Percentiles rank a stretch among this genome's conserved stretches.
Conservation (phyloP, 2,797 vertebrate genomes). For the Syngnathus acus region DNA sequence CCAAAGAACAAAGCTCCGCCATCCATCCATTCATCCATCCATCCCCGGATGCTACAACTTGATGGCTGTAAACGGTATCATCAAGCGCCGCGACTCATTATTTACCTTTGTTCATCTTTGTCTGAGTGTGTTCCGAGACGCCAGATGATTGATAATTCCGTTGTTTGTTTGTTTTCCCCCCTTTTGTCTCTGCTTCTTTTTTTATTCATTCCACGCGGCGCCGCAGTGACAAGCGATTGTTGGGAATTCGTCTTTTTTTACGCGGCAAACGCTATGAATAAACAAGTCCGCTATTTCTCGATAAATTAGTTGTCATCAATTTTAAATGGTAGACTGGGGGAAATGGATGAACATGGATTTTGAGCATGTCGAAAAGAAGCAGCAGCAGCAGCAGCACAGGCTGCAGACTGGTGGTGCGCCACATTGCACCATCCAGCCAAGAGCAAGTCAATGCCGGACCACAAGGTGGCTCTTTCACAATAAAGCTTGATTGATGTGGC, state of each 20-base stretch:
- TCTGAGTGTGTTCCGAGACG: slow-evolving; percentile 40
- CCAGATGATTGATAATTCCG: slow-evolving; percentile 61
- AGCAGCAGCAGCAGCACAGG: slow-evolving; percentile 23
- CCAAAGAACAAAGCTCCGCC: slow-evolving; percentile 43
- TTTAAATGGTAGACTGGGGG: slow-evolving; percentile 62
- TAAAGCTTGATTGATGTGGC: background rate
- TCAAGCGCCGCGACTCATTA: slow-evolving; percentile 60
- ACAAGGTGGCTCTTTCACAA: background rate
- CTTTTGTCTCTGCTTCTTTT: slow-evolving; percentile 52
- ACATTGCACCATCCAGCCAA: background rate
- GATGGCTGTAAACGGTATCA: slow-evolving; percentile 57
- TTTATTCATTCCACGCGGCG: slow-evolving; percentile 66
- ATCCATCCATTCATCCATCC: slow-evolving; percentile 23
- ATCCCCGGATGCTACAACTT: slow-evolving; percentile 55
- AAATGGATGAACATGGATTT: slow-evolving; percentile 51
- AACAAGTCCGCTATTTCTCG: slow-evolving; percentile 54
- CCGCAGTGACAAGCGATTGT: slow-evolving; percentile 61
- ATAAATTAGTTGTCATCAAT: slow-evolving; percentile 74
- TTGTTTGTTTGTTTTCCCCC: slow-evolving; percentile 53
- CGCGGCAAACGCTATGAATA: slow-evolving; percentile 69
- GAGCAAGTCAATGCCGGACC: background rate
- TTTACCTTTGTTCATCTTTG: slow-evolving; percentile 61
- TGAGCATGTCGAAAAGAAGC: slow-evolving; percentile 19
- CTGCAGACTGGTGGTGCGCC: background rate
- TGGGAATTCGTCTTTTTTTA: slow-evolving; percentile 68